Evolutionary conservation across 1,140 invertebrate species (phyloP).

Genomic region (Lerema accius): DNA sequence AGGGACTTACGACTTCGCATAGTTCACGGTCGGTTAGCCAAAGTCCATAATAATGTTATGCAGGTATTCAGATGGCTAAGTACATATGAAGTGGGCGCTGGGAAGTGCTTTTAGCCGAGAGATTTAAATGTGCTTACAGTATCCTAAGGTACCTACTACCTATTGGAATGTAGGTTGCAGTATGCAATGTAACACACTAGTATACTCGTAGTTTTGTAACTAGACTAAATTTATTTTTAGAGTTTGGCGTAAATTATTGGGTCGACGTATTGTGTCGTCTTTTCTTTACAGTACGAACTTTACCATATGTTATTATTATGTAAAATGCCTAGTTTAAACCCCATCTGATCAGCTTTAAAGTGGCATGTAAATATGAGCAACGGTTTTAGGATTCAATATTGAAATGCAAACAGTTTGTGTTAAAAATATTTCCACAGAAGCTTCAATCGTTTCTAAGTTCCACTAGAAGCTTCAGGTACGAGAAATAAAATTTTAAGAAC

Average conservation of each 20-base stretch:
- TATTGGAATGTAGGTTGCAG: neutral
- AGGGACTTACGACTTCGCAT: constrained; percentile 1
- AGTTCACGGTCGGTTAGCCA: neutral
- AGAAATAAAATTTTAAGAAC: constrained; percentile 20
- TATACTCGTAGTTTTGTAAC: no score
- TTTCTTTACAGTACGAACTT: no score
- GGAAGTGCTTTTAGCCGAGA: constrained; percentile 19
- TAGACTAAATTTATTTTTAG: no score
- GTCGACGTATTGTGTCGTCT: no score
- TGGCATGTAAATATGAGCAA: no score
- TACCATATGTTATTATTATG: no score
- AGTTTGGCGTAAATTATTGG: no score
- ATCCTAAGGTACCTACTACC: neutral
- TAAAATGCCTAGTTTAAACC: no score
- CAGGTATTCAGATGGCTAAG: constrained; percentile 26
- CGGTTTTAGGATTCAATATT: no score
- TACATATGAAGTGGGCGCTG: constrained; percentile 10
- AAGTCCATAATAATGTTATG: constrained; percentile 13
- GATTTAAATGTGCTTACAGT: constrained; percentile 30
- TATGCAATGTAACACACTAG: no score
- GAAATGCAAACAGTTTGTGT: no score
- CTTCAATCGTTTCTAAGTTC: constrained; percentile 9
- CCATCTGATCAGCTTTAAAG: no score
- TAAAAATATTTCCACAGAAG: neutral
- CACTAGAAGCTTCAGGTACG: constrained; percentile 5